Evolutionary conservation across 2,113 vertebrate species (phyloP).

Genomic region (chimpanzee (Pan troglodytes)): DNA sequence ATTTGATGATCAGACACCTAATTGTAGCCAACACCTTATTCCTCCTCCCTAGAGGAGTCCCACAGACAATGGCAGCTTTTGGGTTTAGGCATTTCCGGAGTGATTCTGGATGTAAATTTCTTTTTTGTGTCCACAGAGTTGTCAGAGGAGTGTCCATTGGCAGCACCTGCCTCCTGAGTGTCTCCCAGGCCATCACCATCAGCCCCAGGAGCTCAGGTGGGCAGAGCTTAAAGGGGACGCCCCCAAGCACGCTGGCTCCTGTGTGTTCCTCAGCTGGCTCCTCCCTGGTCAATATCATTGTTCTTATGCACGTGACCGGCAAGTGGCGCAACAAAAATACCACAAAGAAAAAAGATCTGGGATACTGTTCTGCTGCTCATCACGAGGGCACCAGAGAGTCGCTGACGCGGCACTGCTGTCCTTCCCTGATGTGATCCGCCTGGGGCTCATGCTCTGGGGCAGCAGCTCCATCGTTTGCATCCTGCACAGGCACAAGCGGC

Average conservation of each 20-base stretch:
- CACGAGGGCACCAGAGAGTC: accelerated
- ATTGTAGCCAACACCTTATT: neutral
- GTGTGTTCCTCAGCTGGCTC: neutral
- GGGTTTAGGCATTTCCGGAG: neutral
- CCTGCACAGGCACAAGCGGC: neutral
- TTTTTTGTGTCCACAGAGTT: neutral
- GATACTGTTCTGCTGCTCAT: neutral
- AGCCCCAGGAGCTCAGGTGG: neutral
- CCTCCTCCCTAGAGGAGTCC: neutral
- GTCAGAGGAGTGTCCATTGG: neutral
- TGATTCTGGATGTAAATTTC: neutral
- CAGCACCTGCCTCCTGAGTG: neutral
- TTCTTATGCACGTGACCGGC: neutral
- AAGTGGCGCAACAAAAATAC: neutral
- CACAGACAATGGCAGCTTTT: neutral
- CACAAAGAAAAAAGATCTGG: neutral
- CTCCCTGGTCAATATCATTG: neutral
- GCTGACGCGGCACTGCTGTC: neutral
- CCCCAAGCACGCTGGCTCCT: neutral
- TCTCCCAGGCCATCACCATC: neutral
- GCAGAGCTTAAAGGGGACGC: neutral
- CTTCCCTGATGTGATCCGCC: neutral
- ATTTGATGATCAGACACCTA: neutral
- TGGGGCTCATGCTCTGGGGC: neutral
- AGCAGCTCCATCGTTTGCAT: neutral